phyloP scores from a whole-genome alignment of 2,797 vertebrate genomes.

The Leuciscus waleckii region DNA sequence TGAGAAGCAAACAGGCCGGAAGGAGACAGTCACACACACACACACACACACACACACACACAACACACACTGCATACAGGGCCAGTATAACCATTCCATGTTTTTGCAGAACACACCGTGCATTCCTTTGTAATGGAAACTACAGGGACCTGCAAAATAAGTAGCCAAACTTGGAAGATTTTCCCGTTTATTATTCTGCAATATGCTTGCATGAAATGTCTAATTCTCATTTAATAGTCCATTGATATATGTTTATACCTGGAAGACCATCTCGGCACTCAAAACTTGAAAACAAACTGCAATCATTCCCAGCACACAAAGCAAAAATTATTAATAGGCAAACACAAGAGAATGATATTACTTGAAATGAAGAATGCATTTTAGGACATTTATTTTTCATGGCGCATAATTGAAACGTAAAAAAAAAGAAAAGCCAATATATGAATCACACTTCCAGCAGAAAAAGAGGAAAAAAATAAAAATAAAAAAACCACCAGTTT shows the following conservation, averaged over 20 bases:
- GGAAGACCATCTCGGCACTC: slow-evolving; percentile 54
- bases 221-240: slow-evolving; percentile 20
- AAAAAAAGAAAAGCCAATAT: background rate
- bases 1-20: slow-evolving; percentile 66
- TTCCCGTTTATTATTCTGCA: background rate
- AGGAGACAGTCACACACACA: slow-evolving; percentile 63
- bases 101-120: slow-evolving; percentile 61
- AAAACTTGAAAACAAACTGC: background rate
- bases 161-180: slow-evolving; percentile 60
- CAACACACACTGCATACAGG: slow-evolving; percentile 59
- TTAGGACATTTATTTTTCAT: slow-evolving; percentile 80
- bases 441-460: slow-evolving; percentile 8
- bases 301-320: slow-evolving; percentile 26
- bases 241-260: slow-evolving; percentile 29
- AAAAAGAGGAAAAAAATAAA: slow-evolving; percentile 55
- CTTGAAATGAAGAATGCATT: slow-evolving; percentile 73
- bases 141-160: slow-evolving; percentile 52
- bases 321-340: slow-evolving; percentile 57
- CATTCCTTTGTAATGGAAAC: slow-evolving; percentile 61
- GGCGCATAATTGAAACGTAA: slow-evolving; percentile 77
- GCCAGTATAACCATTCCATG: slow-evolving; percentile 63
- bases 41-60: slow-evolving; percentile 53
- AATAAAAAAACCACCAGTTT: slow-evolving; percentile 68
- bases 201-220: slow-evolving; percentile 18
- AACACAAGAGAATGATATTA: slow-evolving; percentile 66